A percentile compares a stretch with the other conserved stretches of the same genome.
Conservation (phyloP, 2,797 vertebrate species). For the Characodon lateralis region DNA sequence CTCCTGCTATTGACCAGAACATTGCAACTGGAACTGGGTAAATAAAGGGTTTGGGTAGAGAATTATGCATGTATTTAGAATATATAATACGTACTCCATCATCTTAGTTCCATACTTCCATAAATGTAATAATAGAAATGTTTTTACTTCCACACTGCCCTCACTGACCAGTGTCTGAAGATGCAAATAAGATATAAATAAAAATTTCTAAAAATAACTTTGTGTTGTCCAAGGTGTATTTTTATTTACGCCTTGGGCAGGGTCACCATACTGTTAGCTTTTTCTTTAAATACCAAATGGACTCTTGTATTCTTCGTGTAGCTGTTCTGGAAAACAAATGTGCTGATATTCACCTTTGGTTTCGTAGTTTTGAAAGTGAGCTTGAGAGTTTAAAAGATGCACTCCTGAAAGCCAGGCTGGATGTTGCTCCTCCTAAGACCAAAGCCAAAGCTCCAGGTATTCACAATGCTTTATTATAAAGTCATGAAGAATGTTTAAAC, state of each 20-base stretch:
- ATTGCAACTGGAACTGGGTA: conserved; percentile 54
- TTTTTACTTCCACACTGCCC: neutral
- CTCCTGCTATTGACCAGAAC: conserved; percentile 36
- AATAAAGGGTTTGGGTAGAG: neutral
- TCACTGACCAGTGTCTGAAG: neutral
- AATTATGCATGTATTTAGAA: neutral
- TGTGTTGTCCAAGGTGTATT: too few relatives aligned
- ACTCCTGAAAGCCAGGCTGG: conserved; percentile 89
- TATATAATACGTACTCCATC: neutral
- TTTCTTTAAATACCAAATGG: neutral
- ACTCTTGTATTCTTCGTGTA: too few relatives aligned
- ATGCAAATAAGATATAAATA: too few relatives aligned
- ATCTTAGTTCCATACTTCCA: neutral
- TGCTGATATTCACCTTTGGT: conserved; percentile 7
- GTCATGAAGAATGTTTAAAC: neutral
- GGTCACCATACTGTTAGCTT: neutral
- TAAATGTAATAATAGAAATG: neutral
- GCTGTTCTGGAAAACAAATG: too few relatives aligned
- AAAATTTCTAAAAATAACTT: too few relatives aligned
- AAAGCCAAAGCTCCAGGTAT: conserved; percentile 84
- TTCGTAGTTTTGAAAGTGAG: conserved; percentile 87
- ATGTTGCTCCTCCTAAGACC: conserved; percentile 73
- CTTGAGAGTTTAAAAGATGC: conserved; percentile 88
- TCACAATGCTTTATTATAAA: neutral
- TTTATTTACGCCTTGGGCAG: too few relatives aligned